Conservation (phyloP, 2,888 invertebrate genomes). For the Elysia crispata region DNA sequence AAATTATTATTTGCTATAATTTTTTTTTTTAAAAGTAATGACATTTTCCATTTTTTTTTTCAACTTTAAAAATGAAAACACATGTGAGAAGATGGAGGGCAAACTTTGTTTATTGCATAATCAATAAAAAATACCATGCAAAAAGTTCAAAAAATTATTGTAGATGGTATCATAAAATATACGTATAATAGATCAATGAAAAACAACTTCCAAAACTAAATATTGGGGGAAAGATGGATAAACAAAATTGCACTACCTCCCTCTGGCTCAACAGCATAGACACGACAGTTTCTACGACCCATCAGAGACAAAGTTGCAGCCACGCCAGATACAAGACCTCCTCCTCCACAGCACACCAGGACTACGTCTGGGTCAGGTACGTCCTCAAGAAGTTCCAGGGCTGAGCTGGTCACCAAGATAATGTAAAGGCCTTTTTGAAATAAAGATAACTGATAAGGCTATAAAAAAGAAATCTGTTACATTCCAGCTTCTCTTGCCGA, state of each 20-base stretch:
- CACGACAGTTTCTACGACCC: constrained; percentile 61
- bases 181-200: too few species aligned
- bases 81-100: too few species aligned
- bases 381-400: constrained; percentile 71
- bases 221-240: too few species aligned
- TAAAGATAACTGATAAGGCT: not conserved
- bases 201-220: too few species aligned
- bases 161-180: too few species aligned
- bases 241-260: constrained; percentile 37
- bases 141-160: too few species aligned
- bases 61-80: too few species aligned
- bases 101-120: too few species aligned
- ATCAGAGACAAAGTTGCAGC: constrained; percentile 70
- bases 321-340: constrained; percentile 73
- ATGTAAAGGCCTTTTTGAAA: not conserved
- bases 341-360: constrained; percentile 75
- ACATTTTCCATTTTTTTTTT: too few species aligned
- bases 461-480: not conserved
- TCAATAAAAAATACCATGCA: too few species aligned
- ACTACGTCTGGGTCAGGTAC: constrained; percentile 73
- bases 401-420: constrained; percentile 58
- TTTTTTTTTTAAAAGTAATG: not conserved
- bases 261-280: constrained; percentile 70
- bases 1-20: too few species aligned
- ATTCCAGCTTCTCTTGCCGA: too few species aligned